Percentiles rank a stretch among this genome's conserved stretches.
These are phyloP conservation scores for Tachystola acroxantha DNA, from an alignment of 2,888 invertebrate species.

Conservation along the genomic window DNA sequence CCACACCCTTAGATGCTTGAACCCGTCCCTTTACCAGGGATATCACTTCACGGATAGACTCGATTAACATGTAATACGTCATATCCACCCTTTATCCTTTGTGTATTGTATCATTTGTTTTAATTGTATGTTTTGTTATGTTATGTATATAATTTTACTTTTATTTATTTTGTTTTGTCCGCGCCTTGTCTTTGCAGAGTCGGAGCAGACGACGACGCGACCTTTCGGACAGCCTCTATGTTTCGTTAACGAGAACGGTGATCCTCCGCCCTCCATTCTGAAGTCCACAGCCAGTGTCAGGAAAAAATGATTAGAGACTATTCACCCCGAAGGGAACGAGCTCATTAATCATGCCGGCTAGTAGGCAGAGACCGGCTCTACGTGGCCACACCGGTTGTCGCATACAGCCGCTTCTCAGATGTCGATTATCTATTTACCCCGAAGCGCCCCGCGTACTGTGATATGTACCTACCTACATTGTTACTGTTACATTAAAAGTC, in stretches of 20 bases:
- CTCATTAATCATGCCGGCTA: conserved; percentile 43
- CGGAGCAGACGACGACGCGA: conserved; percentile 79
- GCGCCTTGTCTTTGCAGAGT: conserved; percentile 68
- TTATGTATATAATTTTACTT: conserved; percentile 36
- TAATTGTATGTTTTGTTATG: conserved; percentile 25
- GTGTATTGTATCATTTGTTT: conserved; percentile 17
- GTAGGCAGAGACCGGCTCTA: conserved; percentile 50
- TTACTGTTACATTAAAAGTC: conserved; percentile 75
- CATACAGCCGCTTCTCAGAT: conserved; percentile 54
- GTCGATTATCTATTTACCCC: conserved; percentile 46
- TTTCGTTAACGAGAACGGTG: conserved; percentile 78
- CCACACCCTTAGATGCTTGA: conserved; percentile 67
- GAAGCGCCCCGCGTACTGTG: conserved; percentile 78
- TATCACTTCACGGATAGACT: conserved; percentile 33
- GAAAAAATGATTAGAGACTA: conserved; percentile 60
- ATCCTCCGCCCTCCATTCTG: conserved; percentile 73
- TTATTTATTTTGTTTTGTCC: conserved; percentile 62
- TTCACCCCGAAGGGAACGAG: conserved; percentile 35
- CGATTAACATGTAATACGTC: conserved; percentile 23
- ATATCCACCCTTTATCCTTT: conserved; percentile 14
- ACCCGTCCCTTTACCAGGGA: conserved; percentile 52
- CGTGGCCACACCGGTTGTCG: conserved; percentile 42
- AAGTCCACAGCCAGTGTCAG: conserved; percentile 73
- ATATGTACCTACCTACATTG: conserved; percentile 70
- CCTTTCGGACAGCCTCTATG: conserved; percentile 90